phyloP scores from a whole-genome alignment of 2,888 invertebrate species.

The Zygaena filipendulae region DNA sequence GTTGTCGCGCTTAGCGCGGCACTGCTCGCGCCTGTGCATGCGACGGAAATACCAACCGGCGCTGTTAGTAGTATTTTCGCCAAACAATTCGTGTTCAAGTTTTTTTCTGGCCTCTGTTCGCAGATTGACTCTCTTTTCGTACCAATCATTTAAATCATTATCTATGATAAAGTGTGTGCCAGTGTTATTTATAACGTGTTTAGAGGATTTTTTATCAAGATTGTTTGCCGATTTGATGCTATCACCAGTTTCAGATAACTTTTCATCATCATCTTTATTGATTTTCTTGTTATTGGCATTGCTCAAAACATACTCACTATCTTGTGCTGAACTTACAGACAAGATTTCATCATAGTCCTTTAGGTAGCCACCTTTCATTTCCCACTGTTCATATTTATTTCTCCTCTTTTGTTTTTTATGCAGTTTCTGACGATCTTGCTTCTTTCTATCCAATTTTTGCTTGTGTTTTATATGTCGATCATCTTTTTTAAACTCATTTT shows the following conservation, averaged over 20 bases:
- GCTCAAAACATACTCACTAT: slow-evolving; percentile 26
- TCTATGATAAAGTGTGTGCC: slow-evolving; percentile 17
- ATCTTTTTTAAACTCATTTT: slow-evolving; percentile 47
- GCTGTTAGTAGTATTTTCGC: slow-evolving; percentile 34
- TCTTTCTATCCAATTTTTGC: slow-evolving; percentile 40
- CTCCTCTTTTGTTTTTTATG: slow-evolving; percentile 51
- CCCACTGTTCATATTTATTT: slow-evolving; percentile 56
- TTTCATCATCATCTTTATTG: slow-evolving; percentile 22
- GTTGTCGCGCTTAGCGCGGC: slow-evolving; percentile 45
- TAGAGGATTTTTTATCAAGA: slow-evolving; percentile 10
- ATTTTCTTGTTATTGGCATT: slow-evolving; percentile 27
- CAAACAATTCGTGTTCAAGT: slow-evolving; percentile 42
- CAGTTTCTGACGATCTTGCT: slow-evolving; percentile 39
- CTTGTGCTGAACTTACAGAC: slow-evolving; percentile 30
- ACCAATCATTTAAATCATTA: slow-evolving; percentile 39
- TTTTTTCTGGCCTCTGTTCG: slow-evolving; percentile 46
- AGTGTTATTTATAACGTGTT: slow-evolving; percentile 14
- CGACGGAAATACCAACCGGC: slow-evolving; percentile 60
- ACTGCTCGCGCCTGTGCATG: slow-evolving; percentile 55
- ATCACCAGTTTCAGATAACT: slow-evolving; percentile 21
- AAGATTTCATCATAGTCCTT: slow-evolving; percentile 45
- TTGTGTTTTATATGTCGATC: slow-evolving; percentile 41
- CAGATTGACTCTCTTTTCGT: slow-evolving; percentile 37
- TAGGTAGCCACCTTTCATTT: slow-evolving; percentile 51
- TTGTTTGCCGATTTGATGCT: slow-evolving; percentile 18